These are phyloP conservation scores for Mizuhopecten yessoensis DNA, from an alignment of 1,140 invertebrate species.

Conservation along the genomic window DNA sequence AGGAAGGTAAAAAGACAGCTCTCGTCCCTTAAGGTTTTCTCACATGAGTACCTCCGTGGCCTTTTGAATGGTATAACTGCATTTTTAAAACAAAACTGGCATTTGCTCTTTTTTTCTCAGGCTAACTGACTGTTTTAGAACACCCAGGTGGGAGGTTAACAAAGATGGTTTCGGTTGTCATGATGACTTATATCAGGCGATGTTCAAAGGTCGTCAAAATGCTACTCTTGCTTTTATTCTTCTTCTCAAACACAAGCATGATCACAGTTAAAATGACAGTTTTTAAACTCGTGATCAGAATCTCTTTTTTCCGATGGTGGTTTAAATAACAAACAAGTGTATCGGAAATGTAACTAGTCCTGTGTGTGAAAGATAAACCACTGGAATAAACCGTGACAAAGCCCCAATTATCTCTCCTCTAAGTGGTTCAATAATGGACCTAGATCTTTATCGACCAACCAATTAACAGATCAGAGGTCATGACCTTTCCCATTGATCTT, in stretches of 20 bases:
- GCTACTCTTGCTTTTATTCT: not conserved
- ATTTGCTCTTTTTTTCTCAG: not conserved
- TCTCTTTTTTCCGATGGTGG: not conserved
- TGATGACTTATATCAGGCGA: slow-evolving; percentile 24
- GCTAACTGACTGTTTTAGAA: not conserved
- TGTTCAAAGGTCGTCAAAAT: not conserved
- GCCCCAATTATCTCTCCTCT: not conserved
- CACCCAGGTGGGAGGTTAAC: not conserved
- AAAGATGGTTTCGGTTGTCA: not conserved
- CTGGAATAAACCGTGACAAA: not conserved
- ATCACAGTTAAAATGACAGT: not conserved
- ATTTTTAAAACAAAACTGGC: slow-evolving; percentile 35
- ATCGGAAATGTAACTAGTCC: not conserved
- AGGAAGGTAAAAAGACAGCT: not conserved
- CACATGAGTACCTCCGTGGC: not conserved
- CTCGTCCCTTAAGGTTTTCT: not conserved
- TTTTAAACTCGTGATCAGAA: slow-evolving; percentile 18
- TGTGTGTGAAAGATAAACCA: not conserved
- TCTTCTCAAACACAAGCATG: not conserved
- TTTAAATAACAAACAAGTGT: slow-evolving; percentile 16
- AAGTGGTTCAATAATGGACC: not conserved
- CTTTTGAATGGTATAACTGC: not conserved
- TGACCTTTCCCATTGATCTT: slow-evolving; percentile 38
- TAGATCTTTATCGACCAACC: not conserved
- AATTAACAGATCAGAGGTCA: slow-evolving; percentile 38